Percentiles rank a stretch among this genome's conserved stretches.
phyloP scores from a whole-genome alignment of 2,888 invertebrate species.

The Stenurella melanura region DNA sequence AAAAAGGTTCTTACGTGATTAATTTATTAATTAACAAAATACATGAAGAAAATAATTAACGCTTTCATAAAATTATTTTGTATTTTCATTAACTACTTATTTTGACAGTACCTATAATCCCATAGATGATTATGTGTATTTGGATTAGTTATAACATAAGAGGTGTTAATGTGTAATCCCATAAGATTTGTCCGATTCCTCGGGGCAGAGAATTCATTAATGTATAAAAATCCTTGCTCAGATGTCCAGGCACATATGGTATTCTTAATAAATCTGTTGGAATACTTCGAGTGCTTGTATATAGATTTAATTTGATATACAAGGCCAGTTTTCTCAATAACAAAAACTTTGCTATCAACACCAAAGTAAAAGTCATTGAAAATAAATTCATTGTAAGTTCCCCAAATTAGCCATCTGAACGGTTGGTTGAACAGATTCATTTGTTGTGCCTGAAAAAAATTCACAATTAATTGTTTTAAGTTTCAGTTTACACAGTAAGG shows the following conservation, averaged over 20 bases:
- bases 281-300: conserved; percentile 56
- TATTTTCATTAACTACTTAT: neutral
- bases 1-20: no score
- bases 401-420: conserved; percentile 61
- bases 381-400: conserved; percentile 33
- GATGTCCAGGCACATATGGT: conserved; percentile 48
- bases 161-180: conserved; percentile 61
- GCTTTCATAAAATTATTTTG: no score
- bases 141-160: conserved; percentile 68
- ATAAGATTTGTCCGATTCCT: conserved; percentile 55
- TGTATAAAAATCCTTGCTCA: conserved; percentile 44
- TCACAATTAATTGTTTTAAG: neutral
- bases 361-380: conserved; percentile 56
- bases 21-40: no score
- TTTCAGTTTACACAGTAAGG: neutral
- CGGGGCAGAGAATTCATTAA: conserved; percentile 40
- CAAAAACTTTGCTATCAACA: conserved; percentile 60
- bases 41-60: no score
- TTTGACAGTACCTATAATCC: conserved; percentile 68
- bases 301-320: conserved; percentile 54
- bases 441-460: conserved; percentile 57
- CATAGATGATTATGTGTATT: conserved; percentile 72
- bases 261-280: conserved; percentile 46
- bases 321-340: conserved; percentile 49
- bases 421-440: conserved; percentile 59